Conservation (phyloP, 2,888 invertebrate species). For the Euzophera pinguis region DNA sequence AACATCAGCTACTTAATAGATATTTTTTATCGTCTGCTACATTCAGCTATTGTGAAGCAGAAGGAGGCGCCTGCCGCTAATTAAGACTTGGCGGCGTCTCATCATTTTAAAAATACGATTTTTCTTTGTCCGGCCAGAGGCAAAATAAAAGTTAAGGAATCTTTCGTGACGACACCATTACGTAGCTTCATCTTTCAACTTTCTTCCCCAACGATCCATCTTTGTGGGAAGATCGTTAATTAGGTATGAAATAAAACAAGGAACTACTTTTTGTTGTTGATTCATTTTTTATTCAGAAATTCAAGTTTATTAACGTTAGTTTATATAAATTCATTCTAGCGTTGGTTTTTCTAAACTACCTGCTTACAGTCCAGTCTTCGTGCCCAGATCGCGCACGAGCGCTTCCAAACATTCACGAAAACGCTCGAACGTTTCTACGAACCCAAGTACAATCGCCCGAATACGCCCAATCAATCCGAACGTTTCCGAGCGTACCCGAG, state of each 20-base stretch:
- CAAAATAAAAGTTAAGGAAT: constrained; percentile 28
- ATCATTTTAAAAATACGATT: constrained; percentile 28
- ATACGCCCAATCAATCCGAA: background rate
- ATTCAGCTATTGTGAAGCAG: background rate
- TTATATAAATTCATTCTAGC: constrained; percentile 70
- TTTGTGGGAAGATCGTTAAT: constrained; percentile 18
- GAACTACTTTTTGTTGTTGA: constrained; percentile 28
- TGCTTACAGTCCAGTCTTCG: constrained; percentile 60
- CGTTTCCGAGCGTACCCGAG: constrained; percentile 17
- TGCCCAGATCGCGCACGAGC: constrained; percentile 22
- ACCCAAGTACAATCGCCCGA: background rate
- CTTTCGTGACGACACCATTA: constrained; percentile 27
- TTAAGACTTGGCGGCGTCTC: constrained; percentile 21
- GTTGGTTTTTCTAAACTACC: constrained; percentile 58
- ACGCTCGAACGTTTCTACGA: background rate
- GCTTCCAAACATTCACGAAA: constrained; percentile 24
- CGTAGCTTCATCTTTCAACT: constrained; percentile 19
- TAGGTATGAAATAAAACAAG: constrained; percentile 34
- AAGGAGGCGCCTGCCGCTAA: constrained; percentile 21
- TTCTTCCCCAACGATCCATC: constrained; percentile 12
- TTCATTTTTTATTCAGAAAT: constrained; percentile 65
- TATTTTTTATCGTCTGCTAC: background rate
- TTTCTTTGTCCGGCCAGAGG: constrained; percentile 32
- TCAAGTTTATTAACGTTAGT: constrained; percentile 58
- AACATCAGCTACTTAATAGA: background rate